Evolutionary conservation across 2,797 vertebrate species (phyloP).

Genomic region (Alectoris magna): DNA sequence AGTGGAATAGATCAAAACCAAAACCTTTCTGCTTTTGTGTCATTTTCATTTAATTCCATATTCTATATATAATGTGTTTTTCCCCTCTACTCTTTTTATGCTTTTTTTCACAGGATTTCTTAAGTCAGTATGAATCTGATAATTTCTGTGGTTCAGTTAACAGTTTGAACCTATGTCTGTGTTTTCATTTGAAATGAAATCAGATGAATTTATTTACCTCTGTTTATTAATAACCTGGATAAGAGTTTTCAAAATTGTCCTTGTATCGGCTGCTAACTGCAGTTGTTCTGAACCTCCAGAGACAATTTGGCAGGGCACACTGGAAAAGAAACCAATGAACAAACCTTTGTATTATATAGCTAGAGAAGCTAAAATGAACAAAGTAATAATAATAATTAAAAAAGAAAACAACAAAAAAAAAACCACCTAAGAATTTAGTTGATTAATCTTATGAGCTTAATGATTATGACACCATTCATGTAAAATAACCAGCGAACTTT

Average conservation of each 20-base stretch:
- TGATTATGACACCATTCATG: background rate
- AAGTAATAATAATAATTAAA: background rate
- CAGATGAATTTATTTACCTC: background rate
- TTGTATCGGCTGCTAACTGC: background rate
- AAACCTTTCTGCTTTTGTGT: background rate
- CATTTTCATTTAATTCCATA: background rate
- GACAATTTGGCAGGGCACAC: background rate
- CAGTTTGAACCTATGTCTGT: background rate
- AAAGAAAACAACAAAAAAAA: background rate
- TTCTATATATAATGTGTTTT: background rate
- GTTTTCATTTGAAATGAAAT: constrained; percentile 9
- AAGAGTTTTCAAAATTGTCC: background rate
- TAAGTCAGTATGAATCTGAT: background rate
- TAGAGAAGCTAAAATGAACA: background rate
- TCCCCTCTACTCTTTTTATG: background rate
- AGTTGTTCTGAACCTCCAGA: background rate
- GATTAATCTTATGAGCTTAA: background rate
- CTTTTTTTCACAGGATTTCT: background rate
- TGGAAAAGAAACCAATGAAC: background rate
- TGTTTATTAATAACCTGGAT: background rate
- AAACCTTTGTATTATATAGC: background rate
- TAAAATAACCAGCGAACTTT: background rate
- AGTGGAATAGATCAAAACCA: background rate
- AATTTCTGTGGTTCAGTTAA: background rate
- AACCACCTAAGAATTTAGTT: background rate